Evolutionary conservation across 1,140 invertebrate species (phyloP).

Genomic region (Leptestheria dahalacensis): DNA sequence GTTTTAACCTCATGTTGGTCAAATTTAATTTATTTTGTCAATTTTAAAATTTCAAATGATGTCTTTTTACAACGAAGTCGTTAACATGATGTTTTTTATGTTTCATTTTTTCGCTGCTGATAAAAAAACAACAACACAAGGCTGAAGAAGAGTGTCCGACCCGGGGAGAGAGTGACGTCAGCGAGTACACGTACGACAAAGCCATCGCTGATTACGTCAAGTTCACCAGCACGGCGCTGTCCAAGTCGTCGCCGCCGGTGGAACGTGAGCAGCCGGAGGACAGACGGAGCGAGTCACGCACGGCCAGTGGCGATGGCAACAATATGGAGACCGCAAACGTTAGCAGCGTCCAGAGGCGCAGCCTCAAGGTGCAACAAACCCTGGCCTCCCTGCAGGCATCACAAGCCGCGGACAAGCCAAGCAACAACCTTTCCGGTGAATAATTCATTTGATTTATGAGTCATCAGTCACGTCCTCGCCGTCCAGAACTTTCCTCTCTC

Average conservation of each 20-base stretch:
- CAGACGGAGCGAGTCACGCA: constrained; percentile 16
- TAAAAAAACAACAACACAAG: too few relatives aligned
- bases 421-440: constrained; percentile 12
- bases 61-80: too few relatives aligned
- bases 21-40: too few relatives aligned
- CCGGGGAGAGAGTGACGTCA: too few relatives aligned
- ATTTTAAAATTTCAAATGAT: too few relatives aligned
- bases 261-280: not conserved
- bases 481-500: too few relatives aligned
- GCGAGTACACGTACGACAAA: constrained; percentile 68
- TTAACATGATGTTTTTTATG: too few relatives aligned
- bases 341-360: not conserved
- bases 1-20: too few relatives aligned
- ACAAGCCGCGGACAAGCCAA: constrained; percentile 15
- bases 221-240: constrained; percentile 24
- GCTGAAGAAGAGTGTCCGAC: too few relatives aligned
- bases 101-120: too few relatives aligned
- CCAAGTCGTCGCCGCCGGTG: not conserved
- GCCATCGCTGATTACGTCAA: constrained; percentile 67
- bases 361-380: constrained; percentile 16
- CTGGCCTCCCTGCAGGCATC: constrained; percentile 20
- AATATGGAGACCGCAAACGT: not conserved
- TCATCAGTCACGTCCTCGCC: too few relatives aligned
- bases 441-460: too few relatives aligned
- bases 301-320: constrained; percentile 14